Conservation (phyloP, 2,888 invertebrate species). For the Neelides folsomi region DNA sequence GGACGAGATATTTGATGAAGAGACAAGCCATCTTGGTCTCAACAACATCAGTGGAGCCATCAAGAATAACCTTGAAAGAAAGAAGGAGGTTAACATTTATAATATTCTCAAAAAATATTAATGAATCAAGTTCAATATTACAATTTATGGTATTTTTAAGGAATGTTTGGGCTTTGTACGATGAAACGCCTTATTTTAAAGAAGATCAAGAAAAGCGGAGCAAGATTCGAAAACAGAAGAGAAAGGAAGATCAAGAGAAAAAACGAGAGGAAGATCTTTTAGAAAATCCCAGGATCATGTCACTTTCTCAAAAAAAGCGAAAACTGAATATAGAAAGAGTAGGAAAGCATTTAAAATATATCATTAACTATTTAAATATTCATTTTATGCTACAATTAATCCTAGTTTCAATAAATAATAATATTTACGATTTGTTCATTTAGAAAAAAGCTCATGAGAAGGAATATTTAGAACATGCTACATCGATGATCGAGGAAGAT, state of each 20-base stretch:
- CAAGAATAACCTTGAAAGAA: conserved; percentile 8
- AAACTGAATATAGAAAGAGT: no score
- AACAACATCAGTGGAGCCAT: neutral
- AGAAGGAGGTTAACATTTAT: conserved; percentile 8
- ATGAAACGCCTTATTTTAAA: neutral
- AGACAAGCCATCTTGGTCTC: conserved; percentile 13
- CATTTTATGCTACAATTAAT: no score
- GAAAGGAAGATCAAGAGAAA: neutral
- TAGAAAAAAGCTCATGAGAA: conserved; percentile 9
- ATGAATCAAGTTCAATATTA: neutral
- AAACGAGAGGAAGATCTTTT: neutral
- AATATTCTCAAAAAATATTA: neutral
- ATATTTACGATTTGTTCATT: neutral
- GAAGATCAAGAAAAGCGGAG: no score
- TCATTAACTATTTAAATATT: no score
- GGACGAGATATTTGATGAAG: conserved; percentile 14
- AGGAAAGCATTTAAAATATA: no score
- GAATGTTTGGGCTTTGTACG: conserved; percentile 8
- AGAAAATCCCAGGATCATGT: neutral
- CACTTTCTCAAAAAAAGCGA: no score
- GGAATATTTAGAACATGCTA: conserved; percentile 4
- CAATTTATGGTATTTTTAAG: neutral
- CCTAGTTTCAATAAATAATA: no score
- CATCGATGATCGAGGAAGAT: neutral
- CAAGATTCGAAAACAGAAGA: neutral